Conservation (phyloP, 2,113 vertebrate genomes). For the Serilophus lunatus region DNA sequence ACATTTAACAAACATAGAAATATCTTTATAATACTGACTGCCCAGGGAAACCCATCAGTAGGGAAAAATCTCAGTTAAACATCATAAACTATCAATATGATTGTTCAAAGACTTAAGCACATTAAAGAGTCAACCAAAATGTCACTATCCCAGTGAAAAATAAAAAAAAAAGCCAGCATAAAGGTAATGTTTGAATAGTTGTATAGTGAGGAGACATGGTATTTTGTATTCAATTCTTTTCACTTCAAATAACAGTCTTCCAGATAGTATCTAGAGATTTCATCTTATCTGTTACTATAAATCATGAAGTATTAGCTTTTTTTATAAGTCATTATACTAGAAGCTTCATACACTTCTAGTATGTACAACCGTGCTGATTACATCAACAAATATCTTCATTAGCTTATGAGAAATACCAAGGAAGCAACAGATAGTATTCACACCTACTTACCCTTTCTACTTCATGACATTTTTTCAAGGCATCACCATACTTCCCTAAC, state of each 20-base stretch:
- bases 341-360: neutral
- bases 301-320: neutral
- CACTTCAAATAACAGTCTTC: neutral
- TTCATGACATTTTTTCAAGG: slow-evolving; percentile 79
- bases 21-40: neutral
- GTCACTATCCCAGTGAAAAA: neutral
- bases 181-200: neutral
- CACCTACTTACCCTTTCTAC: slow-evolving; percentile 75
- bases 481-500: slow-evolving; percentile 73
- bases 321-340: neutral
- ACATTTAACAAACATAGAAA: neutral
- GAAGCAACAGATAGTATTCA: neutral
- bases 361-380: neutral
- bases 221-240: neutral
- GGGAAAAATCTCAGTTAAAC: neutral
- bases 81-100: neutral
- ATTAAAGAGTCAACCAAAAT: neutral
- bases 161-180: neutral
- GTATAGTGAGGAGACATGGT: neutral
- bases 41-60: neutral
- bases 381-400: neutral
- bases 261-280: neutral
- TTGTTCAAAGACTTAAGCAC: neutral
- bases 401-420: neutral
- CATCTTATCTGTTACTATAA: neutral